Conservation (phyloP, 2,113 vertebrate species). For the Monopterus albus region DNA sequence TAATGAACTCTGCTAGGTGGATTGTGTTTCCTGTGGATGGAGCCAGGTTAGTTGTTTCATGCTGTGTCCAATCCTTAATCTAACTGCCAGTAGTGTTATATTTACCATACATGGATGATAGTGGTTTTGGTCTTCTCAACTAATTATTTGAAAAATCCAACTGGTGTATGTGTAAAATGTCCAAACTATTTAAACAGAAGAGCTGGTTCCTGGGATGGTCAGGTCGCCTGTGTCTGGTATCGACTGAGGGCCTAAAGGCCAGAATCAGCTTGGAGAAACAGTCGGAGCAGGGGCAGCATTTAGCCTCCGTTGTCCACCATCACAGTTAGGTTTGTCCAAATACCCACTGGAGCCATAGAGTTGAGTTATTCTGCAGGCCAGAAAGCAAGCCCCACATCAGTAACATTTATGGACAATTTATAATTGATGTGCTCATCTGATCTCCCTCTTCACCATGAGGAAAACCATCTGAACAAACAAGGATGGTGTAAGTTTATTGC, state of each 20-base stretch:
- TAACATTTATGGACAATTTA: conserved; percentile 80
- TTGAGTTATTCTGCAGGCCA: conserved; percentile 76
- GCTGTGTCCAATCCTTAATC: not conserved
- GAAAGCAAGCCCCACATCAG: conserved; percentile 74
- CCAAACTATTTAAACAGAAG: not conserved
- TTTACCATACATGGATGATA: no score
- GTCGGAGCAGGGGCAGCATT: conserved; percentile 48
- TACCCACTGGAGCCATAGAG: conserved; percentile 72
- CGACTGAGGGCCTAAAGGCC: conserved; percentile 30
- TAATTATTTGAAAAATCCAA: not conserved
- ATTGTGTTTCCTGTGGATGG: no score
- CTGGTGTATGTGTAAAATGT: no score
- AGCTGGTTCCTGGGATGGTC: not conserved
- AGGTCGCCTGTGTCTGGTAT: conserved; percentile 37
- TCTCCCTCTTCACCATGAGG: conserved; percentile 67
- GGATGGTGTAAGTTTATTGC: conserved; percentile 74
- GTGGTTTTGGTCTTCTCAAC: not conserved
- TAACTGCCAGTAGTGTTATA: no score
- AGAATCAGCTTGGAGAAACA: conserved; percentile 34
- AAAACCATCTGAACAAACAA: conserved; percentile 85
- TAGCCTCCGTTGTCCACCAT: conserved; percentile 65
- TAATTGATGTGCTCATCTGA: conserved; percentile 79
- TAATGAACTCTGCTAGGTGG: no score
- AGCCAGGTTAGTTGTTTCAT: no score
- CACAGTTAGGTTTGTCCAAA: conserved; percentile 76